Conservation (phyloP, 1,140 invertebrate genomes). For the Polypedilum pembai region DNA sequence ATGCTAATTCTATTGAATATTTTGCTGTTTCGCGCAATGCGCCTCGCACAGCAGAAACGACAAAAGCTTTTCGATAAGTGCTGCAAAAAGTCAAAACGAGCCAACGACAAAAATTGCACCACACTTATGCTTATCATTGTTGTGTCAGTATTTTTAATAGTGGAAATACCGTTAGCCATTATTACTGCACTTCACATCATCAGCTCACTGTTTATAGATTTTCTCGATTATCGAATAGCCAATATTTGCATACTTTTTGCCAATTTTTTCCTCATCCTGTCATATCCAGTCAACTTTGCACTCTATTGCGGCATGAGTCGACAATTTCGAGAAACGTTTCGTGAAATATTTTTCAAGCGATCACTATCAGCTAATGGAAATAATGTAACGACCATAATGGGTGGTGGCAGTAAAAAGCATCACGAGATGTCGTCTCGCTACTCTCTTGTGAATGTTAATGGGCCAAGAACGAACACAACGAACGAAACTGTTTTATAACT, state of each 20-base stretch:
- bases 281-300: conserved; percentile 89
- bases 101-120: conserved; percentile 76
- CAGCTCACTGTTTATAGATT: conserved; percentile 59
- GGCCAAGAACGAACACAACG: conserved; percentile 62
- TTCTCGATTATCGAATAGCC: conserved; percentile 70
- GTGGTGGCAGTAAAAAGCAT: conserved; percentile 18
- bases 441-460: conserved; percentile 59
- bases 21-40: conserved; percentile 75
- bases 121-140: conserved; percentile 93
- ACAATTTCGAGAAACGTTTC: conserved; percentile 89
- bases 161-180: conserved; percentile 85
- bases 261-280: conserved; percentile 85
- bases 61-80: conserved; percentile 75
- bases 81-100: conserved; percentile 61
- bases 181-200: conserved; percentile 80
- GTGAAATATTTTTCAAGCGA: conserved; percentile 70
- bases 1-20: conserved; percentile 83
- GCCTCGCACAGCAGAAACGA: conserved; percentile 69
- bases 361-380: conserved; percentile 45
- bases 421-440: conserved; percentile 54
- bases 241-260: conserved; percentile 79
- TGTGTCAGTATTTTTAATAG: conserved; percentile 81
- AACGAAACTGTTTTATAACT: conserved; percentile 72
- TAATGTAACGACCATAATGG: conserved; percentile 5
- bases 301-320: conserved; percentile 94